Conservation (phyloP, 2,888 invertebrate genomes). For the Barypeithes pellucidus region DNA sequence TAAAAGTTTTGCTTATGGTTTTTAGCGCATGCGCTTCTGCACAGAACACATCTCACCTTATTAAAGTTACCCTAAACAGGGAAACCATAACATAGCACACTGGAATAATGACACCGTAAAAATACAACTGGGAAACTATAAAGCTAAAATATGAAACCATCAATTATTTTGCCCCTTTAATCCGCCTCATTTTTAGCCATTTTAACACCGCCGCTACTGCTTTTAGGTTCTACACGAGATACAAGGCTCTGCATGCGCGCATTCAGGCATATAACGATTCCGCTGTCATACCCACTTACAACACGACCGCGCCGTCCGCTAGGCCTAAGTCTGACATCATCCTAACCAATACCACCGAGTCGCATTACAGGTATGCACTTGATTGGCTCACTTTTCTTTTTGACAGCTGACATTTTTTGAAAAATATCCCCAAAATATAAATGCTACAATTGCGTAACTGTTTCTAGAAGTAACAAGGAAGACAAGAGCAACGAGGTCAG, state of each 20-base stretch:
- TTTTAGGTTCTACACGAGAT: slow-evolving; percentile 89
- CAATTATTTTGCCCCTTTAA: neutral
- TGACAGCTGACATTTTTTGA: too few relatives aligned
- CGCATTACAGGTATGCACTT: slow-evolving; percentile 67
- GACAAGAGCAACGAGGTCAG: slow-evolving; percentile 45
- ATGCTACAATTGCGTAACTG: neutral
- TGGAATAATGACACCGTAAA: neutral
- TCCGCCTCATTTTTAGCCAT: slow-evolving; percentile 14
- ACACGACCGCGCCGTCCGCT: slow-evolving; percentile 52
- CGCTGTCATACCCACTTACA: slow-evolving; percentile 52
- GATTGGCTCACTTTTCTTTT: slow-evolving; percentile 16
- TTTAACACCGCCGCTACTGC: slow-evolving; percentile 43
- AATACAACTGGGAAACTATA: too few relatives aligned
- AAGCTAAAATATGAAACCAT: neutral
- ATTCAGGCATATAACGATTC: slow-evolving; percentile 83
- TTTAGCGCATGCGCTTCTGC: slow-evolving; percentile 8
- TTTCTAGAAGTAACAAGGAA: slow-evolving; percentile 33
- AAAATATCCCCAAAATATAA: neutral
- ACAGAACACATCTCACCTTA: neutral
- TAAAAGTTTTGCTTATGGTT: neutral
- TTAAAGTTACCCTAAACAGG: too few relatives aligned
- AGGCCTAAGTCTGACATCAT: slow-evolving; percentile 65
- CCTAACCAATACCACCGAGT: slow-evolving; percentile 62
- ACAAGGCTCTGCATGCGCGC: slow-evolving; percentile 89
- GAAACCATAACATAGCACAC: too few relatives aligned